Base-by-base conservation (phyloP, 92 coral and sea anemone species). In the Meandrina meandrites region DNA sequence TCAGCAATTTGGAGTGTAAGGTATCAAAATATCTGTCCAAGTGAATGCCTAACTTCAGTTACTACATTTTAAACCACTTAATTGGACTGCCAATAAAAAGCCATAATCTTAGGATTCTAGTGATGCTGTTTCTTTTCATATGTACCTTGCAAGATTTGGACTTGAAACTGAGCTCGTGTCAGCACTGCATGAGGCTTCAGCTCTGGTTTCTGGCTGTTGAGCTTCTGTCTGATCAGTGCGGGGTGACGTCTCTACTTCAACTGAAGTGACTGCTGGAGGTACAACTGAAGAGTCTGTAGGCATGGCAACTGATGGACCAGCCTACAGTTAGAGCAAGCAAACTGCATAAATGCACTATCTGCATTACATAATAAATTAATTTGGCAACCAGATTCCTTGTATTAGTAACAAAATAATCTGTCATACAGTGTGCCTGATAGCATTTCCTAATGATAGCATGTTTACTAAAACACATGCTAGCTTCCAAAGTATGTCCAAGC, bases 161-260 rank as follows among this genome's bases (percentile, higher is more conserved):
- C 74, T 76, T 31, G 79, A 66, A 32, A 45, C 24, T 17, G 88
- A 76, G 22, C 36, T 13, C 28, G 76, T 28, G 32, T 28, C 24
- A 21, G 78, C 30, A 76, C 64, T 79, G 19, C 69, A 24, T 69
- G 66, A 66, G 50, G 70, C 34, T 70, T 50, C 84, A 67, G 79
- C 12, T 27, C 18, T 53, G 31, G 19, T 12, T 79, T 67, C n/a
- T 47, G 80, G 42, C 45, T 47, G 67, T 22, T 31, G 88, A 40
- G 66, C 60, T 72, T 75, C 79, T 28, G 78, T 75, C 27, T 32
- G 69, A 5, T 75, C 90, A 47, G 31, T 87, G 40, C 89, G 48
- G 31, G 90, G 77, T 68, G 94, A 77, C n/a, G 96, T 91, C 54
- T 72, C 66, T 28, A 96, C 93, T 31, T 96, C 97, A 36, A 93